phyloP scores from a whole-genome alignment of 2,888 invertebrate genomes.

The Osmoderma eremita region DNA sequence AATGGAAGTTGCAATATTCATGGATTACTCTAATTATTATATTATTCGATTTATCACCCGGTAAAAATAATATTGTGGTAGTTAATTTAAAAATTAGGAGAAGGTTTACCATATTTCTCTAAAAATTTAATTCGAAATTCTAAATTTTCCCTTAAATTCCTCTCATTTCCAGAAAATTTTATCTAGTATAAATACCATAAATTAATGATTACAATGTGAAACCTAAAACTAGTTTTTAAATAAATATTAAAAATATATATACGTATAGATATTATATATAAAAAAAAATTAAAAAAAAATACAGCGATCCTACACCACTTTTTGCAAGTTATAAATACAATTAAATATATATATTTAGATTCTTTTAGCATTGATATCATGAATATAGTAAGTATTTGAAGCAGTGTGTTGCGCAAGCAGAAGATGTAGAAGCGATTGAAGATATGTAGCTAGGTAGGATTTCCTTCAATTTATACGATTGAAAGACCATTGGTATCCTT shows the following conservation, averaged over 20 bases:
- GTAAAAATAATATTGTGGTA: no score
- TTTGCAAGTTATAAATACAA: no score
- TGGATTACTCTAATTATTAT: no score
- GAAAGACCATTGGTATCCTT: conserved; percentile 60
- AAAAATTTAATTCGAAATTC: no score
- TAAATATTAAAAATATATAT: conserved; percentile 27
- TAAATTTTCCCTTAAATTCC: no score
- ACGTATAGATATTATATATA: conserved; percentile 20
- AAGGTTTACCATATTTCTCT: no score
- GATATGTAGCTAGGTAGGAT: conserved; percentile 33
- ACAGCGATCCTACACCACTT: neutral
- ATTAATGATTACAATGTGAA: neutral
- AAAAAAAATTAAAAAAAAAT: neutral
- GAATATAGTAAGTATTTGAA: conserved; percentile 44
- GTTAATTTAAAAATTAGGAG: no score
- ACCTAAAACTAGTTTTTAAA: conserved; percentile 33
- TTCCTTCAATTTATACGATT: conserved; percentile 54
- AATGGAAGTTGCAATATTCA: no score
- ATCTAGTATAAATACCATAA: no score
- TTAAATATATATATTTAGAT: no score
- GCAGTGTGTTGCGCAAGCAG: conserved; percentile 46
- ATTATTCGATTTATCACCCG: no score
- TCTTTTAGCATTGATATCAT: conserved; percentile 41
- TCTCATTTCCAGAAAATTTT: no score
- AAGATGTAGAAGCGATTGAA: conserved; percentile 46